phyloP scores from a whole-genome alignment of 1,140 invertebrate genomes.

The Eulimnadia texana region DNA sequence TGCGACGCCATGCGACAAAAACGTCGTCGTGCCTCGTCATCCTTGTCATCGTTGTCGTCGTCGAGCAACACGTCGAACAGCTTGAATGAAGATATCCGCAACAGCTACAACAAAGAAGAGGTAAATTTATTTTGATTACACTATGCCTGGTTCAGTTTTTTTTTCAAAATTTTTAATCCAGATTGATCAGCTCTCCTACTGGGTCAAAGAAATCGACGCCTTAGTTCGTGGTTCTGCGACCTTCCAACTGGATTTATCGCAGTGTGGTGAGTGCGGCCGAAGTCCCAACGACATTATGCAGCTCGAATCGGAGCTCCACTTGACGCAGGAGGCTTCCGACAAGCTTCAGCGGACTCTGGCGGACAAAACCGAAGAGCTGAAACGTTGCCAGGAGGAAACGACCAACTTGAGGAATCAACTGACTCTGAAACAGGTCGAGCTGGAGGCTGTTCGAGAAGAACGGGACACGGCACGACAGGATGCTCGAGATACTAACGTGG shows the following conservation, averaged over 20 bases:
- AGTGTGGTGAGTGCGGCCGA: conserved; percentile 32
- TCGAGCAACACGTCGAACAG: conserved; percentile 13
- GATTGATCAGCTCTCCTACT: conserved; percentile 31
- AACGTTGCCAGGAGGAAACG: conserved; percentile 59
- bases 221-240: conserved; percentile 26
- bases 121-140: neutral
- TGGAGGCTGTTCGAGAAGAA: conserved; percentile 62
- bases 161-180: too few species aligned
- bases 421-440: conserved; percentile 64
- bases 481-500: conserved; percentile 35
- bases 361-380: conserved; percentile 60
- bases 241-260: conserved; percentile 29
- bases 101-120: neutral
- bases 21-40: conserved; percentile 20
- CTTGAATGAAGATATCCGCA: conserved; percentile 12
- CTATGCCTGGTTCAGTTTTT: too few species aligned
- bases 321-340: conserved; percentile 42
- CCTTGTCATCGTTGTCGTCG: conserved; percentile 11
- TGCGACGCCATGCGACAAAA: conserved; percentile 30
- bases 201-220: conserved; percentile 30
- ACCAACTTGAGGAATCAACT: conserved; percentile 49
- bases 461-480: conserved; percentile 60
- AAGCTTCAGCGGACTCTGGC: conserved; percentile 52
- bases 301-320: conserved; percentile 33
- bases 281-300: conserved; percentile 29